Evolutionary conservation across 1,140 invertebrate genomes (phyloP).

Genomic region (Drosophila ogumai): DNA sequence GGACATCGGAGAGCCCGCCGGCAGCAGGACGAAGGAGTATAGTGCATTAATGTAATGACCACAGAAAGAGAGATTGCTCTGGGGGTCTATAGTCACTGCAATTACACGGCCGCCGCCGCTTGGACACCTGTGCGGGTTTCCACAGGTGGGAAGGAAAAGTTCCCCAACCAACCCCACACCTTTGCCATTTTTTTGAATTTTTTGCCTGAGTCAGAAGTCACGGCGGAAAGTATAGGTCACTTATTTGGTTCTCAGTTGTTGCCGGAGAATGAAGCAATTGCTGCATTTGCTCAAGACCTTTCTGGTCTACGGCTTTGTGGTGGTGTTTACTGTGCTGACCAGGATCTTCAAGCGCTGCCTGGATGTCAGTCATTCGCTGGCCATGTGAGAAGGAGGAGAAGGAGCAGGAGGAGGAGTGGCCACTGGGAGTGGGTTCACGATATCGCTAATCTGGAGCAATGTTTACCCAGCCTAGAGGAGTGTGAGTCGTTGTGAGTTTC

Average conservation of each 20-base stretch:
- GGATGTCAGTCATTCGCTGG: conserved; percentile 53
- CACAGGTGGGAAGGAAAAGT: not conserved
- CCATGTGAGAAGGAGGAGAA: conserved; percentile 10
- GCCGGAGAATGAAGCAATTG: conserved; percentile 49
- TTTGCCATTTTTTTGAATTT: not conserved
- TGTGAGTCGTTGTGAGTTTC: conserved; percentile 19
- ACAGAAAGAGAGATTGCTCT: conserved; percentile 19
- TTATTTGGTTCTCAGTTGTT: conserved; percentile 17
- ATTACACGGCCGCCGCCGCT: not conserved
- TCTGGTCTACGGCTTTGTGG: conserved; percentile 55
- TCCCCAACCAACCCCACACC: too few species aligned
- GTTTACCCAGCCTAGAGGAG: conserved; percentile 5
- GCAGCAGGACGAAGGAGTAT: not conserved
- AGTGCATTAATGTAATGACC: conserved; percentile 33
- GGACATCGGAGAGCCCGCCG: not conserved
- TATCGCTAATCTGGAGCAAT: conserved; percentile 21
- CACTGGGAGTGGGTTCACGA: not conserved
- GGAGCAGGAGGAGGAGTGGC: not conserved
- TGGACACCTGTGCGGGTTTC: conserved; percentile 17
- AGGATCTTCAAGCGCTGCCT: conserved; percentile 41
- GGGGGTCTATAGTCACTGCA: conserved; percentile 14
- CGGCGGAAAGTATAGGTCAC: not conserved
- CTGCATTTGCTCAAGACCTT: conserved; percentile 39
- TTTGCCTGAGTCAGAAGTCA: not conserved
- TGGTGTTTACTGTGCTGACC: conserved; percentile 38